Evolutionary conservation across 2,113 vertebrate genomes (phyloP).

Genomic region (Upupa epops): DNA sequence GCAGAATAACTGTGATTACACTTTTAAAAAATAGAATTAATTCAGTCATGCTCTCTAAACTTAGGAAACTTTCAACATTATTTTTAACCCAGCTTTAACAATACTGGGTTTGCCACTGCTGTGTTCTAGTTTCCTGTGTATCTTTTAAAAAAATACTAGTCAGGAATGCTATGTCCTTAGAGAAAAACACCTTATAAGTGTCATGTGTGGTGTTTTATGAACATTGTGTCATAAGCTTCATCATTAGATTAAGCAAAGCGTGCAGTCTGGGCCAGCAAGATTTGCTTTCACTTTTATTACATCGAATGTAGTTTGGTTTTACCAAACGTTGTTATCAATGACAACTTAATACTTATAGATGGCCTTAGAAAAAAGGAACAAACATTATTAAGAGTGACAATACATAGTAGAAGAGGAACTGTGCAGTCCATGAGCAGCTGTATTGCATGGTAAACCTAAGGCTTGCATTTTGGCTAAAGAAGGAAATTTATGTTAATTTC

Average conservation of each 20-base stretch:
- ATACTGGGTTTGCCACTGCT: background rate
- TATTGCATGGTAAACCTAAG: background rate
- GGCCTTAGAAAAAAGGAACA: background rate
- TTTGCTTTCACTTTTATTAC: background rate
- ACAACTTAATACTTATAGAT: background rate
- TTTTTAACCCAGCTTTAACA: background rate
- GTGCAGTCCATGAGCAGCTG: background rate
- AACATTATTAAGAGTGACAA: background rate
- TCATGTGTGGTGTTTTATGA: background rate
- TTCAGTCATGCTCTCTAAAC: background rate
- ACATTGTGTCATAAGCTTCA: background rate
- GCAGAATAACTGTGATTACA: background rate
- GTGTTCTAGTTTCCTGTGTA: background rate
- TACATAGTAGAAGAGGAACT: background rate
- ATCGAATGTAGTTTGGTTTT: background rate
- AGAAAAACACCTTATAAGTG: background rate
- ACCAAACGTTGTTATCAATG: background rate
- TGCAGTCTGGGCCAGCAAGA: background rate
- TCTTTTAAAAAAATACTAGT: background rate
- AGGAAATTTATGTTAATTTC: background rate
- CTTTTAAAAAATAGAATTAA: background rate
- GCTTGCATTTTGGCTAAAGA: background rate
- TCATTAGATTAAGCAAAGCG: background rate
- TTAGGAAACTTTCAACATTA: background rate
- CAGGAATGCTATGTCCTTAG: background rate